Conservation (phyloP, 2,888 invertebrate genomes). For the Apomyelois bistriatella region DNA sequence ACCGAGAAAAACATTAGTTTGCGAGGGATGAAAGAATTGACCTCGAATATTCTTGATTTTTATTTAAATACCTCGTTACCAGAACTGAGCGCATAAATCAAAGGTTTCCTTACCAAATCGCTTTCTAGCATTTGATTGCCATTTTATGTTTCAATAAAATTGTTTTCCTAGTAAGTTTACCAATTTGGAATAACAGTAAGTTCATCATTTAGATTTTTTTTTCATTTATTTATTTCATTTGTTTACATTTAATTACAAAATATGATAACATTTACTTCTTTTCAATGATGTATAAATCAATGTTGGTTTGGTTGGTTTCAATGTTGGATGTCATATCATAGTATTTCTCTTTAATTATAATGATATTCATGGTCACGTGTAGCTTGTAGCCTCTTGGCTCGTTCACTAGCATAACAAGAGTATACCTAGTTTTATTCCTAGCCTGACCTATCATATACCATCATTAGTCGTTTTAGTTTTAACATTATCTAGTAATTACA, state of each 20-base stretch:
- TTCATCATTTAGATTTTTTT: too few relatives aligned
- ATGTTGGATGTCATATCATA: too few relatives aligned
- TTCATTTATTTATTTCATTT: too few relatives aligned
- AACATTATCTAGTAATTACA: too few relatives aligned
- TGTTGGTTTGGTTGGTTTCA: too few relatives aligned
- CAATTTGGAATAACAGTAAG: too few relatives aligned
- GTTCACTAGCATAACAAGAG: background rate
- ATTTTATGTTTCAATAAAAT: background rate
- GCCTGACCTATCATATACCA: too few relatives aligned
- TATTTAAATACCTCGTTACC: conserved; percentile 4
- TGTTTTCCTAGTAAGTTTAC: too few relatives aligned
- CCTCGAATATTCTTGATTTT: background rate
- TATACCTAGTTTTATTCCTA: background rate
- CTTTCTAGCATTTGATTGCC: background rate
- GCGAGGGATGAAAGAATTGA: background rate
- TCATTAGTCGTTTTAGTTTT: background rate
- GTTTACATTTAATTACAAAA: too few relatives aligned
- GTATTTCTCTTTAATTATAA: too few relatives aligned
- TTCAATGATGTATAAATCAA: too few relatives aligned
- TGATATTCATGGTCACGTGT: background rate
- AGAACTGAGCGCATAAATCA: background rate
- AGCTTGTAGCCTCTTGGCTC: background rate
- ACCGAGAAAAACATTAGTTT: background rate
- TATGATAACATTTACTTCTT: too few relatives aligned
- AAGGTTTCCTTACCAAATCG: background rate